These are phyloP conservation scores for Ecliptopera silaceata DNA, from an alignment of 2,888 invertebrate genomes.

Conservation along the genomic window DNA sequence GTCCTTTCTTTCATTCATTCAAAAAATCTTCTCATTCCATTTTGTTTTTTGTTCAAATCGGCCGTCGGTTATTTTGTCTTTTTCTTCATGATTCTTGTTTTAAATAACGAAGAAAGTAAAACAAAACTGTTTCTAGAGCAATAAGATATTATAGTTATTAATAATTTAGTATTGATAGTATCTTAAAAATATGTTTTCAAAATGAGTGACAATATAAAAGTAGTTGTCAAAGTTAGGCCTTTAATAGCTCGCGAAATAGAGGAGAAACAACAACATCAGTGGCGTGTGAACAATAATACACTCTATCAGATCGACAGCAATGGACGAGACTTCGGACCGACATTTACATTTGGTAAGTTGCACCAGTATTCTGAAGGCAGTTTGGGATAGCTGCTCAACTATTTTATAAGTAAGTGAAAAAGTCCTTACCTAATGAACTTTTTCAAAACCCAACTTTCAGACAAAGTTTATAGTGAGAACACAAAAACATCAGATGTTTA, in stretches of 20 bases:
- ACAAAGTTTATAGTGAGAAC: constrained; percentile 87
- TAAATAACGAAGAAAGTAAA: constrained; percentile 11
- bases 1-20: too few relatives aligned
- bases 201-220: constrained; percentile 88
- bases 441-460: constrained; percentile 60
- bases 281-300: constrained; percentile 84
- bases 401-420: too few relatives aligned
- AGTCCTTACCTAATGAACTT: too few relatives aligned
- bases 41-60: constrained; percentile 49
- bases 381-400: too few relatives aligned
- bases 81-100: constrained; percentile 38
- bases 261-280: constrained; percentile 80
- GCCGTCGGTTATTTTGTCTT: constrained; percentile 59
- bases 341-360: constrained; percentile 70
- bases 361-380: constrained; percentile 2
- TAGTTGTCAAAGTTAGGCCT: constrained; percentile 89
- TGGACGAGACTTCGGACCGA: constrained; percentile 59
- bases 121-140: constrained; percentile 1
- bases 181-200: constrained; percentile 41
- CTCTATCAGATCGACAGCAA: constrained; percentile 83
- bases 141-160: constrained; percentile 17
- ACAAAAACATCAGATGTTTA: constrained; percentile 85
- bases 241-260: constrained; percentile 85
- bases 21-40: neutral
- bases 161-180: neutral